These are phyloP conservation scores for Hozukius guyotensis DNA, from an alignment of 2,797 vertebrate species.

Conservation along the genomic window DNA sequence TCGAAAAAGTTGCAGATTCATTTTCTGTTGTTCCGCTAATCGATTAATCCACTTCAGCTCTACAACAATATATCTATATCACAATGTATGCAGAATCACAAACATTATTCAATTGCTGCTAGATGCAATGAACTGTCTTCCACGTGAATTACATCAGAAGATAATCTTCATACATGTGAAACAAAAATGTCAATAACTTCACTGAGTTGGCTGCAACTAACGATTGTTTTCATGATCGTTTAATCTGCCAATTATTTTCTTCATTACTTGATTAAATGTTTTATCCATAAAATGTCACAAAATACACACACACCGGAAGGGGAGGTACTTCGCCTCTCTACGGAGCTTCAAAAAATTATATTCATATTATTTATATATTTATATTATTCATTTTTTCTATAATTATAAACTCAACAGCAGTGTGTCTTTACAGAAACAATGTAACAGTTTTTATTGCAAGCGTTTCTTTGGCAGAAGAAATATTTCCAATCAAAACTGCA, in stretches of 20 bases:
- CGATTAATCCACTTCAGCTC: neutral
- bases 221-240: rapidly evolving
- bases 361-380: too few species aligned
- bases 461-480: neutral
- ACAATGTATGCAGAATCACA: neutral
- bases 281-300: neutral
- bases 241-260: neutral
- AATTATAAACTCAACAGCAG: neutral
- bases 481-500: neutral
- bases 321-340: too few species aligned
- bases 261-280: neutral
- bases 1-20: rapidly evolving
- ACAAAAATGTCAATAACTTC: neutral
- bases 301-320: neutral
- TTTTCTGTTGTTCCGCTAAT: neutral
- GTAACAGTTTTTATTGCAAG: neutral
- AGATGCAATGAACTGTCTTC: neutral
- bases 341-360: too few species aligned
- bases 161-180: neutral
- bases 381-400: too few species aligned
- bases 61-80: neutral
- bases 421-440: neutral
- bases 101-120: neutral
- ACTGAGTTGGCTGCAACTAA: neutral
- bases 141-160: neutral